Conservation (phyloP, 2,113 vertebrate species). For the Vulpes ferrilata region DNA sequence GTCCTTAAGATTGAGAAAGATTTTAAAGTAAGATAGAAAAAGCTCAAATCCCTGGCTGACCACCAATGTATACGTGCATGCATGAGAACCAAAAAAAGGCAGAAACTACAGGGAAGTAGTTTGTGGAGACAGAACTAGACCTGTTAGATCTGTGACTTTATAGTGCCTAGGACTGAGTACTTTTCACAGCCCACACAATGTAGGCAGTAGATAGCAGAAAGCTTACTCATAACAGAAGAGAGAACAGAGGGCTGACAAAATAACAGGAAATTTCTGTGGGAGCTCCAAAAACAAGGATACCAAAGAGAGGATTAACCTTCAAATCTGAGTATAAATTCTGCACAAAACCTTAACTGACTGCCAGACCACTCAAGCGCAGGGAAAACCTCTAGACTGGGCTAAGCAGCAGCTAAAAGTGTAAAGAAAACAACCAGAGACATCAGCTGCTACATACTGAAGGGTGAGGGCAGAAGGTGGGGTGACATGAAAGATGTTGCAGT, state of each 20-base stretch:
- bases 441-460: background rate
- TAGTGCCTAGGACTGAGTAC: background rate
- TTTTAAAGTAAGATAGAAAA: slow-evolving; percentile 13
- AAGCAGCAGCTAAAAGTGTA: background rate
- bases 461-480: background rate
- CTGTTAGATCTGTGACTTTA: background rate
- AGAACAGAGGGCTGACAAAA: background rate
- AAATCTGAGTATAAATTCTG: background rate
- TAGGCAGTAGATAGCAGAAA: background rate
- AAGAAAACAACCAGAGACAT: background rate
- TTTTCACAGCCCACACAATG: background rate
- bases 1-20: background rate
- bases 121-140: background rate
- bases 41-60: background rate
- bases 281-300: background rate
- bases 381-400: background rate
- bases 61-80: background rate
- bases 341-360: background rate
- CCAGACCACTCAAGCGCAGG: background rate
- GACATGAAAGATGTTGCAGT: background rate
- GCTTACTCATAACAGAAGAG: background rate
- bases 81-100: background rate
- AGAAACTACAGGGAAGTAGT: background rate
- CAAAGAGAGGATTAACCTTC: background rate
- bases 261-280: background rate